phyloP scores from a whole-genome alignment of 2,888 invertebrate genomes.

The Octonoba sinensis region DNA sequence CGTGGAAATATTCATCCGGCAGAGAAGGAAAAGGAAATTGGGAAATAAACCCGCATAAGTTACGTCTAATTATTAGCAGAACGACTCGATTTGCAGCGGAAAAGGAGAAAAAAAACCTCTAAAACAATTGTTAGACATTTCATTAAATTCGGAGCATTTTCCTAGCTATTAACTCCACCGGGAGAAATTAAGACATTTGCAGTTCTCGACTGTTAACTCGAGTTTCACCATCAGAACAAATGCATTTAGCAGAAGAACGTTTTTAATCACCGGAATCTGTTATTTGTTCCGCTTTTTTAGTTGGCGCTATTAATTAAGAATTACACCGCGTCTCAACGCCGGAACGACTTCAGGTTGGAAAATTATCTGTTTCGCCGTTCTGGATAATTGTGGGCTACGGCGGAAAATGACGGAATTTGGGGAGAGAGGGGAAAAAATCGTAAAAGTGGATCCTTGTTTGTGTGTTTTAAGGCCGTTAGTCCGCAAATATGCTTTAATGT shows the following conservation, averaged over 20 bases:
- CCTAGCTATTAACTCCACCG: constrained; percentile 47
- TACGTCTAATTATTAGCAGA: constrained; percentile 56
- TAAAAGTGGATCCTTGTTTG: no score
- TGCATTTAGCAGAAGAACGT: constrained; percentile 34
- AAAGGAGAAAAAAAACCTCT: constrained; percentile 29
- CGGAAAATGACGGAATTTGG: constrained; percentile 9
- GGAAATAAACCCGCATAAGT: constrained; percentile 47
- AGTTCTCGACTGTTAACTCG: constrained; percentile 28
- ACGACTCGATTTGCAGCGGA: constrained; percentile 20
- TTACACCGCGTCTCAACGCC: constrained; percentile 35
- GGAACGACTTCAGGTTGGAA: constrained; percentile 30
- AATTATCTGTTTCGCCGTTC: constrained; percentile 14
- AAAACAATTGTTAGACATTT: constrained; percentile 59
- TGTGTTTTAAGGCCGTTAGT: no score
- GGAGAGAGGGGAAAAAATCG: no score
- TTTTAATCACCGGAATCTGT: constrained; percentile 37
- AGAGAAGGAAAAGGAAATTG: constrained; percentile 25
- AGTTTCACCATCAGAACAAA: constrained; percentile 20
- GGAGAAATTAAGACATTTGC: constrained; percentile 54
- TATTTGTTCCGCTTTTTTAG: no score
- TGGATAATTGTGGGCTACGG: not conserved
- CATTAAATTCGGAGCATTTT: constrained; percentile 57
- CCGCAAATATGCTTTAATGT: no score
- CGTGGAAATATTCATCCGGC: constrained; percentile 34
- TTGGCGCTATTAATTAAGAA: constrained; percentile 37